Base-by-base conservation (phyloP, 2,888 invertebrate species). In the Agelastica alni region DNA sequence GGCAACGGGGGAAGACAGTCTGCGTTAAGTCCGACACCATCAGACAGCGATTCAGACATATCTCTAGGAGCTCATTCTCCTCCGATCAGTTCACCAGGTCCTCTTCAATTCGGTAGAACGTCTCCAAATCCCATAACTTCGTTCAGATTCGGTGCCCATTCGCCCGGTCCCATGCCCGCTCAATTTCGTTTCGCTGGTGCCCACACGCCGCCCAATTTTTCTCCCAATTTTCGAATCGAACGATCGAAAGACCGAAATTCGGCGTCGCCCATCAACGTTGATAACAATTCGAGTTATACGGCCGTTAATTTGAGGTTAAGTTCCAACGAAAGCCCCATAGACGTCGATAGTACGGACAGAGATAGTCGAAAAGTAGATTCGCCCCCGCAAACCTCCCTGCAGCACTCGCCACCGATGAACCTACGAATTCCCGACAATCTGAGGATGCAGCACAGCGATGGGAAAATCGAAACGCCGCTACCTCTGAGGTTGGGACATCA, bases 31-130 rank as follows among this genome's bases (percentile, higher is more conserved):
- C 77, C 77, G 20, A 72, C 76, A 4, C 74, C 77, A 2, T 77
- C 78, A 0, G 78, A 78, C 62, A 74, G 74, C 61, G 77, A 78
- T 61, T 77, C 77, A 13, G 79, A 79, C 69, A 79, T 79, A 58
- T 77, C 77, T 6, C 63, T 79, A 34, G 75, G 74, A 1, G 77
- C 77, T 0, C 77, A 77, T 52, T 77, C 78, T 7, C 75, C 76
- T 3, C 76, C 76, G 2, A 70, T 72, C 7, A 72, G 74, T 51
- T 75, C 76, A 3, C 76, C 77, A 6, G 72, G 73, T 20, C 74
- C 77, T 3, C 53, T 74, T 14, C 67, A 70, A 28, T 72, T 75
- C 56, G 72, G 73, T 5, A 58, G 70, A 2, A 63, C 67, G 6
- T 74, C 74, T 7, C 73, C 71, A 10, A 67, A 70, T 47, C 75